A percentile compares a stretch with the other conserved stretches of the same genome.
Evolutionary conservation across 2,113 vertebrate species (phyloP).

Genomic region (Rhinolophus ferrumequinum): DNA sequence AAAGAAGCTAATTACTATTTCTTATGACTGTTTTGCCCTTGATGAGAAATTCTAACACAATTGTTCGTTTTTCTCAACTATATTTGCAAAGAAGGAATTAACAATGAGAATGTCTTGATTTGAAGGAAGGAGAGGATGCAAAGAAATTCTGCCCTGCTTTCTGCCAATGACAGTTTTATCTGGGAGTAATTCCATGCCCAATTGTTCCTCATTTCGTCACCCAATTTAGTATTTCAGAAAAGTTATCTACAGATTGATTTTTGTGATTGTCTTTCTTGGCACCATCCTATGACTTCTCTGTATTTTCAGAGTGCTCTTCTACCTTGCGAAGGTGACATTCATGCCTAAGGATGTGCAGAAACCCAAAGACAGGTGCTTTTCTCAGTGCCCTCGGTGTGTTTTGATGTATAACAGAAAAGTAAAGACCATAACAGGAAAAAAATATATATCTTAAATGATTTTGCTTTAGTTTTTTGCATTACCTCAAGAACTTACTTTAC

Average conservation of each 20-base stretch:
- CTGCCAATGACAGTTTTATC: neutral
- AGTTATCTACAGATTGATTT: neutral
- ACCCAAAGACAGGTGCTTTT: neutral
- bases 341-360: neutral
- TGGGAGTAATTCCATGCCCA: neutral
- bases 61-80: neutral
- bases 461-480: neutral
- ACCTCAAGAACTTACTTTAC: neutral
- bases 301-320: neutral
- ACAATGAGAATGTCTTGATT: neutral
- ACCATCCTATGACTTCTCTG: neutral
- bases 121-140: neutral
- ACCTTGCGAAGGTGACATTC: neutral
- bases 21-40: neutral
- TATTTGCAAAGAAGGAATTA: neutral
- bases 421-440: neutral
- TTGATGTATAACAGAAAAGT: neutral
- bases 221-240: slow-evolving; percentile 3
- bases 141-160: neutral
- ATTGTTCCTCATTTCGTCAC: neutral
- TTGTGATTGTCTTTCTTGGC: neutral
- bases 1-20: neutral
- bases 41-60: neutral
- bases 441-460: neutral
- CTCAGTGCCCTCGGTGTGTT: neutral